Evolutionary conservation across 2,888 invertebrate genomes (phyloP), one percentile per base, ranked within the genome.

Genomic region (Rhogogaster chlorosoma): DNA sequence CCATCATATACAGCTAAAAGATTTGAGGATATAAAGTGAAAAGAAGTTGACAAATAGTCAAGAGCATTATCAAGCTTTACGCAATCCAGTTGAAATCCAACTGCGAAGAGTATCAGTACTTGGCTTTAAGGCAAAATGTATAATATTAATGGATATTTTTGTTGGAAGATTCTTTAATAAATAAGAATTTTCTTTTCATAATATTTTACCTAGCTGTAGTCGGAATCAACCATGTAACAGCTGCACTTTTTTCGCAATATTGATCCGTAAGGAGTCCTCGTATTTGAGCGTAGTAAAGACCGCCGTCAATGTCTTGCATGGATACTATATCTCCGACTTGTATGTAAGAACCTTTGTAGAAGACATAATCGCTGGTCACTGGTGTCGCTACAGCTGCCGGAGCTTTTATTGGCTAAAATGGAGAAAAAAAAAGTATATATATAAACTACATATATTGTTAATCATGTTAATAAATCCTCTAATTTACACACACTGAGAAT

Each of bases 261-360:
- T 98, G 98, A 93, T 99, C 99, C 0, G 98, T 97, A 86, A 99
- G 94, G 84, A 99, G 95, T 0, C 98, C 98, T 84, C 97, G 95
- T 84, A 99, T 96, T 94, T 99, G 98, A 7, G 98, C 98, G 91
- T 98, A 99, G 94, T 96, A 99, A 38, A 96, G 95, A 86, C 96
- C 96, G 83, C 97, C 96, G 4, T 96, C 96, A 57, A 95, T 94
- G 91, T 98, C 98, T 85, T 96, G 94, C 93, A 98, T 94, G 0
- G 98, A 98, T 0, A 99, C 98, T 88, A 99, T 97, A 92, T 99
- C 99, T 0, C 99, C 99, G 18, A 97, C 95, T 95, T 98, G 98
- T 94, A 97, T 96, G 93, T 98, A 98, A 86, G 95, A 95, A 4
- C 96, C 97, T 95, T 97, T 96, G 92, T 96, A 95, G 93, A 97